Base-by-base conservation (phyloP, 2,113 vertebrate species). In the Hoplias malabaricus region DNA sequence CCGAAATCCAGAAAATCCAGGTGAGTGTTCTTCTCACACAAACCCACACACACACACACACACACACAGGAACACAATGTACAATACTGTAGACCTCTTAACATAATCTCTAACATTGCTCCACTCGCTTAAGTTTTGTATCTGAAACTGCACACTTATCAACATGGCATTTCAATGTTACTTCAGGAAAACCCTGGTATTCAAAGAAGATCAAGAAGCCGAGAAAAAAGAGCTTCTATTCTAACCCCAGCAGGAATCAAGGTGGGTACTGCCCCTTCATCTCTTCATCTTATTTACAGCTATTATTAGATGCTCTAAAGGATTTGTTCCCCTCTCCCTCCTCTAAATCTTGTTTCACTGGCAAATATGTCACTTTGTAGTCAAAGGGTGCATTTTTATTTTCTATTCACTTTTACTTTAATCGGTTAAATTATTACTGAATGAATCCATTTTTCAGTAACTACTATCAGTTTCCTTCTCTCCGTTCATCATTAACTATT, bases 201-300 rank as follows among this genome's bases (percentile, higher is more conserved):
- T 92, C 93, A 0, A 99, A 96, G 92, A 98, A 98, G 80, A 95
- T 90, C 91, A 98, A 96, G 90, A 98, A 97, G 89, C 95, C 93
- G 72, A 91, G 92, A 85, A 98, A 96, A 90, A 99, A 96, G 73
- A 90, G 90, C 74, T 86, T 91, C n/a, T 91, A 94, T 73, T n/a
- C n/a, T n/a, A 94, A 92, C 62, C 89, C 92, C 33, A 94, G 90
- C 90, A 96, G 92, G 92, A 96, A 93, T 61, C 91, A 93, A 79
- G 95, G 97, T 97, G 90, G 91, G 91, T 34, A 50, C 62, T 0
- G 42, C 27, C 4, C 21, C 40, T 1, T 13, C 0, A 53, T 6
- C n/a, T 66, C 4, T 4, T 8, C 12, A 19, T 34, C 27, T n/a
- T n/a, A n/a, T n/a, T n/a, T n/a, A n/a, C n/a, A n/a, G n/a, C n/a